Conservation (phyloP, 2,888 invertebrate species). For the Ichneumoninae sp. region DNA sequence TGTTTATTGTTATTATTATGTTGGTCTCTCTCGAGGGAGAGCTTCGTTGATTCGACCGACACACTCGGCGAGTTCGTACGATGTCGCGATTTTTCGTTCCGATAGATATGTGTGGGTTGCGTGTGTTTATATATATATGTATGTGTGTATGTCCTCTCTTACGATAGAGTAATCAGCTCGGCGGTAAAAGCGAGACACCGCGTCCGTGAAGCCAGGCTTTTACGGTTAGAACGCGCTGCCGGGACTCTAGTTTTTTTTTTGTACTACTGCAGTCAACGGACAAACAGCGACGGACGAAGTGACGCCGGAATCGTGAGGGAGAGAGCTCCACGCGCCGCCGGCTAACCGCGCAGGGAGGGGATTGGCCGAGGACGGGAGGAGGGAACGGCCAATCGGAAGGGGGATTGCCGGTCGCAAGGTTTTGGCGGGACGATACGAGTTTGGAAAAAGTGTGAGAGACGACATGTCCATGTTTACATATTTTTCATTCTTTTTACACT, state of each 20-base stretch:
- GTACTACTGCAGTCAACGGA: slow-evolving; percentile 72
- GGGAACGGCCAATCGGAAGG: not conserved
- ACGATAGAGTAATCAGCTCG: slow-evolving; percentile 52
- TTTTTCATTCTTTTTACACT: not conserved
- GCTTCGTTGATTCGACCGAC: slow-evolving; percentile 41
- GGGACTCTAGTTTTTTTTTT: slow-evolving; percentile 41
- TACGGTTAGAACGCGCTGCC: slow-evolving; percentile 61
- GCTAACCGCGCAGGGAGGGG: slow-evolving; percentile 34
- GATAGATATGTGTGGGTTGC: slow-evolving; percentile 7
- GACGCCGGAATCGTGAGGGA: slow-evolving; percentile 14
- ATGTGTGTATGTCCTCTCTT: slow-evolving; percentile 1
- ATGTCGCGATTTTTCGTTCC: slow-evolving; percentile 36
- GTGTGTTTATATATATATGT: not conserved
- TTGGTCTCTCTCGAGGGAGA: slow-evolving; percentile 20
- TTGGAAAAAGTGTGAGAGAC: no score
- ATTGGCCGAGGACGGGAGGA: slow-evolving; percentile 21
- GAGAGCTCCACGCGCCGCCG: slow-evolving; percentile 7
- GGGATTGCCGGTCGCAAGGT: not conserved
- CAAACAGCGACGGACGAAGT: slow-evolving; percentile 60
- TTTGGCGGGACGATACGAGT: slow-evolving; percentile 36
- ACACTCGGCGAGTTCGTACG: slow-evolving; percentile 57
- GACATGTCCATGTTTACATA: no score
- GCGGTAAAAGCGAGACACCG: slow-evolving; percentile 50
- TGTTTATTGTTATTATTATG: slow-evolving; percentile 31
- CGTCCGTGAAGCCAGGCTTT: slow-evolving; percentile 33